Evolutionary conservation across 2,888 invertebrate species (phyloP), one percentile per base, ranked within the genome.

Genomic region (Timema cristinae): DNA sequence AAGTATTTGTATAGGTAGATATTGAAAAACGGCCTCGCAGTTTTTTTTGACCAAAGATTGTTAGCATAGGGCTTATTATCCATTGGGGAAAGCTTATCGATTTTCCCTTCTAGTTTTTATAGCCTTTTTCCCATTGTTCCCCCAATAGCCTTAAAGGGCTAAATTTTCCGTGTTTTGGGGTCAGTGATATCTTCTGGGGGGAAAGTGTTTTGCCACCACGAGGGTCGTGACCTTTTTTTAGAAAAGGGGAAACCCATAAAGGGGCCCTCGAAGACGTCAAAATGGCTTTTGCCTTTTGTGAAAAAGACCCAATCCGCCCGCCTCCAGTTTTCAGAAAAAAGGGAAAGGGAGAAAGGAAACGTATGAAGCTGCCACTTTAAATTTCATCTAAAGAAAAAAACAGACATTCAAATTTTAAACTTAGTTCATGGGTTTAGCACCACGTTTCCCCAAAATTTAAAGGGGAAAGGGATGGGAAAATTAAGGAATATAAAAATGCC

Each of bases 251-350:
- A 68, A n/a, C n/a, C 54, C 66, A 73, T 66, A 5, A 68, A 63
- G 6, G 73, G 73, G n/a, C n/a, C n/a, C 68, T 71, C 70, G 68
- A 73, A 73, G 15, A 71, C 68, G 66, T 71, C 70, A 51, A 70
- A 73, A 66, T 73, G 73, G 68, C 73, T 73, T 63, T 66, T 73
- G 61, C 73, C 73, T n/a, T 50, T 71, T 54, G 70, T 73, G 73
- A 13, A 59, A 54, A 73, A 73, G 8, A 71, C 67, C 73, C 48
- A 73, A 73, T 70, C 9, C 71, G 63, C n/a, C 66, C 11, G 52
- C 70, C n/a, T 48, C 9, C 32, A 32, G 32, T n/a, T 2, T 32
- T 32, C 32, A 32, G 32, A 32, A 32, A 2, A 1, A 32, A 1
- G 4, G 4, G 32, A 32, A 32, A 32, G 32, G 4, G 32, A 1